A percentile compares a stretch with the other conserved stretches of the same genome.
These are phyloP conservation scores for Saccostrea cuccullata DNA, from an alignment of 1,140 invertebrate genomes.

Conservation along the genomic window DNA sequence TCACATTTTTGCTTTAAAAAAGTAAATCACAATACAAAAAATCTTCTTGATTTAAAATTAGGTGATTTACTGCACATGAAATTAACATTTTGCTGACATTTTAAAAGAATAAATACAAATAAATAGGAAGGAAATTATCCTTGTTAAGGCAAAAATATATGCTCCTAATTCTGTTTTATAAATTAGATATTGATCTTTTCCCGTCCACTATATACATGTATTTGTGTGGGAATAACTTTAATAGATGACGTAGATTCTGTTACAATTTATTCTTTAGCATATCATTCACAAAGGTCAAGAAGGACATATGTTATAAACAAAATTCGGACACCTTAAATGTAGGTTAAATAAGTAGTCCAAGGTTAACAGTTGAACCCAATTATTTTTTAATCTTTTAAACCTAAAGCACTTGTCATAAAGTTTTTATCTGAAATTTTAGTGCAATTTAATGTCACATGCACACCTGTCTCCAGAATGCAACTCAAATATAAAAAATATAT, in stretches of 20 bases:
- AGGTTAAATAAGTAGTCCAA: slow-evolving; percentile 4
- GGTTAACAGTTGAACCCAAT: background rate
- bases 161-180: no score
- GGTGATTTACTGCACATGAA: no score
- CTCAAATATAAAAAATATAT: background rate
- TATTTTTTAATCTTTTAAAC: background rate
- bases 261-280: slow-evolving; percentile 4
- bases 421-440: no score
- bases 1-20: no score
- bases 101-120: no score
- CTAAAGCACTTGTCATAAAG: background rate
- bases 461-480: background rate
- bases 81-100: no score
- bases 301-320: background rate
- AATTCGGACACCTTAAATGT: background rate
- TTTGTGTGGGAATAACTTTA: background rate
- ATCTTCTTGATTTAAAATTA: no score
- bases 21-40: no score
- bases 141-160: no score
- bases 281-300: background rate
- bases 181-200: no score
- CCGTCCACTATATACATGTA: background rate
- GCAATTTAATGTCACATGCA: background rate
- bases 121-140: no score
- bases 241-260: background rate